Percentiles rank a stretch among this genome's conserved stretches.
These are phyloP conservation scores for Asarcornis scutulata DNA, from an alignment of 2,113 vertebrate species.

Conservation along the genomic window DNA sequence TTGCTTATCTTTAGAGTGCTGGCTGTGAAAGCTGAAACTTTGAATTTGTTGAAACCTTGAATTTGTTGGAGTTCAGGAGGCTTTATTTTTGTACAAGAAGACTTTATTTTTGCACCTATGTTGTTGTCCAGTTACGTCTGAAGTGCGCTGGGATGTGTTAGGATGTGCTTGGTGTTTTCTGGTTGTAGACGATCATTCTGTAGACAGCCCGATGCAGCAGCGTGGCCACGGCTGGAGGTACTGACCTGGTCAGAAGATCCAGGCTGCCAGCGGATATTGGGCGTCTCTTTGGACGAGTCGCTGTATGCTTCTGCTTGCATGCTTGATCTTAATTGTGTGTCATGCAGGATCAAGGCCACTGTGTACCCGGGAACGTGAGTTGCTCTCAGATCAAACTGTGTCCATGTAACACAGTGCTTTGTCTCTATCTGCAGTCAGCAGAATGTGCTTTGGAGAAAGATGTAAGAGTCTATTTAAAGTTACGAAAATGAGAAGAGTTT, in stretches of 20 bases:
- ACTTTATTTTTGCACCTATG: background rate
- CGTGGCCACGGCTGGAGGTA: background rate
- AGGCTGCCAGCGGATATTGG: accelerated
- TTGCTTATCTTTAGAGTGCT: background rate
- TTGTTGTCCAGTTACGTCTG: background rate
- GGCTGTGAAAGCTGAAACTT: background rate
- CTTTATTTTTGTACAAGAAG: accelerated
- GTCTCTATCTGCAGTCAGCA: background rate
- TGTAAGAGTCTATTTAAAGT: background rate
- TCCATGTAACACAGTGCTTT: background rate
- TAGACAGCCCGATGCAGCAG: accelerated
- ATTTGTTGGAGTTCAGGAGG: background rate
- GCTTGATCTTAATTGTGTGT: background rate
- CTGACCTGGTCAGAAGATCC: background rate
- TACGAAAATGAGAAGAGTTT: constrained; percentile 11
- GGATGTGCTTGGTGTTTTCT: background rate
- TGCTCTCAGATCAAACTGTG: background rate
- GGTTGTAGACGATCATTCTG: background rate
- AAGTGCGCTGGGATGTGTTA: background rate
- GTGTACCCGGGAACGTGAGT: background rate
- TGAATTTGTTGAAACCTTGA: background rate
- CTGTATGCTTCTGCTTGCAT: background rate
- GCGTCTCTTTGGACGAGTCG: background rate
- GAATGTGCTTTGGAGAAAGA: background rate
- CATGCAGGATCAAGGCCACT: background rate